Evolutionary conservation across 2,797 vertebrate genomes (phyloP), one percentile per base, ranked within the genome.

Genomic region (Tauraco hartlaubi): DNA sequence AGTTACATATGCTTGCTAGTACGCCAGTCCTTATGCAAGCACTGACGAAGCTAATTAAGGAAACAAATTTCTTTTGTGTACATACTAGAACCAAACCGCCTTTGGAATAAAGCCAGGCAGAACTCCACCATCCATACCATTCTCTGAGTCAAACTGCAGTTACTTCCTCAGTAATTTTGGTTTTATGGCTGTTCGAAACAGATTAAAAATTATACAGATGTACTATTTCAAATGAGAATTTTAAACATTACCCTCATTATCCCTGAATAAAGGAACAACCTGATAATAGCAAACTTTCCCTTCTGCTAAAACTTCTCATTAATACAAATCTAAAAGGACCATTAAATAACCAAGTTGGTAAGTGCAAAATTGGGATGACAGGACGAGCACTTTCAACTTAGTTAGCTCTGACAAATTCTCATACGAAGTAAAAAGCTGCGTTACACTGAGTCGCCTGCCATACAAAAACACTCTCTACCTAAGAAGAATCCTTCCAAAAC

Each of bases 31-130:
- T 68, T 26, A 41, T 12, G 35, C 76, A 92, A 91, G 35, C 83
- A 62, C 58, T 51, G 51, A 79, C 80, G 79, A 1, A 82, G 78
- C 84, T 93, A 92, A 83, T 83, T 84, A 88, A 93, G 80, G 76
- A 86, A 88, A 88, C 49, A 68, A 41, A 85, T 81, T 79, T 92
- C 35, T 81, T 63, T 68, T 78, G 59, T 25, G 39, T 81, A 84
- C 22, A 52, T 19, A 77, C 39, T 73, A 62, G 80, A 96, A 51
- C 9, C 28, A 73, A 91, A 92, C 7, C 3, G 4, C 23, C 49
- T 64, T 31, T 84, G 79, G 79, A 83, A 61, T 18, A 72, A 37
- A 83, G 76, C 58, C 90, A 95, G 51, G 51, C 73, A 72, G 19
- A 55, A 21, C 66, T 81, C 39, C 64, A 78, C 37, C 58, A 84